These are phyloP conservation scores for Phortica okadai DNA, from an alignment of 2,888 invertebrate species.

Conservation along the genomic window DNA sequence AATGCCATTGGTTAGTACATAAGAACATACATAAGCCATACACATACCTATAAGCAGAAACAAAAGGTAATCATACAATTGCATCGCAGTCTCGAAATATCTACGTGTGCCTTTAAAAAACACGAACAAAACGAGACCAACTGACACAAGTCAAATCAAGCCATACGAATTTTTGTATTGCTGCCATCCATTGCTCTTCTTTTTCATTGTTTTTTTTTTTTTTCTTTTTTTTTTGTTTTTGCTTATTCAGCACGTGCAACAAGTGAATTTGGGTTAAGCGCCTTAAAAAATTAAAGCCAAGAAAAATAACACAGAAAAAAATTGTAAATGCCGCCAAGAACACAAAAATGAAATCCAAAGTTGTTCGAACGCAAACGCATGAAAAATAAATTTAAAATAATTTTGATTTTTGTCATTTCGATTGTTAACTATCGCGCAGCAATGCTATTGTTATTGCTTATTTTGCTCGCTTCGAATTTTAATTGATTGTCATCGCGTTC, in stretches of 20 bases:
- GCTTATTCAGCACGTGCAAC: slow-evolving; percentile 71
- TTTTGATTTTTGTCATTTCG: slow-evolving; percentile 30
- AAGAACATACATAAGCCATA: too few species aligned
- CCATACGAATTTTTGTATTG: background rate
- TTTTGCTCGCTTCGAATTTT: slow-evolving; percentile 63
- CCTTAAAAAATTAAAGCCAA: slow-evolving; percentile 57
- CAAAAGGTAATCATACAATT: background rate
- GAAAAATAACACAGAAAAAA: slow-evolving; percentile 41
- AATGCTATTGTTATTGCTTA: slow-evolving; percentile 20
- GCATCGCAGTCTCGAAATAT: too few species aligned
- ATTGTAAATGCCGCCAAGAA: background rate
- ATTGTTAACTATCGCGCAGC: background rate
- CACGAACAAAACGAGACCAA: background rate
- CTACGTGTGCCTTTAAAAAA: too few species aligned
- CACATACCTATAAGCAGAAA: too few species aligned
- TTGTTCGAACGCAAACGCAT: slow-evolving; percentile 14
- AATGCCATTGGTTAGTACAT: too few species aligned
- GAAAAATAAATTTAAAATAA: background rate
- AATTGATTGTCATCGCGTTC: slow-evolving; percentile 64
- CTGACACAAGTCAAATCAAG: background rate
- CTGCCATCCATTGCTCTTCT: slow-evolving; percentile 28
- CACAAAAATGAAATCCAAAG: background rate
- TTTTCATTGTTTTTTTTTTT: background rate
- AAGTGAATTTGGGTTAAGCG: slow-evolving; percentile 70
- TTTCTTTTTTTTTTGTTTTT: slow-evolving; percentile 44